phyloP scores from a whole-genome alignment of 2,113 vertebrate species.

The Plectropomus leopardus region DNA sequence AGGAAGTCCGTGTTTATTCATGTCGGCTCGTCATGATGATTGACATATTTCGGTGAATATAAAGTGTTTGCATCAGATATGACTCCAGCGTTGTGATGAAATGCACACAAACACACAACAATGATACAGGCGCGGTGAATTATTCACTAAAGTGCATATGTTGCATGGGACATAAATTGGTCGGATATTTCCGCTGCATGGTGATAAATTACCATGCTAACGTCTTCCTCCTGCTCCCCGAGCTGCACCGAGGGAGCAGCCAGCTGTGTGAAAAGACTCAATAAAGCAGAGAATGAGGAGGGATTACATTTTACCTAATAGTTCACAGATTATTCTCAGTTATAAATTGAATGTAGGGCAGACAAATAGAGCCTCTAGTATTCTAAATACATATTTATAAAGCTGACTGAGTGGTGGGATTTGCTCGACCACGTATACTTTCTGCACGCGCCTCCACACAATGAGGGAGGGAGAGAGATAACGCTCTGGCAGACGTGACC shows the following conservation, averaged over 20 bases:
- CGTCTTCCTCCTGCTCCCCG: background rate
- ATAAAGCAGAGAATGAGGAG: constrained; percentile 46
- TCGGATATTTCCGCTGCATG: background rate
- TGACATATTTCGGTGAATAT: background rate
- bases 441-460: constrained; percentile 20
- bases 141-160: background rate
- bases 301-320: constrained; percentile 62
- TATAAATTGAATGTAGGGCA: constrained; percentile 61
- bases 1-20: background rate
- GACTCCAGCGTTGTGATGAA: background rate
- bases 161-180: background rate
- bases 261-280: constrained; percentile 38
- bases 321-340: constrained; percentile 65
- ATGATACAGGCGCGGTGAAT: background rate
- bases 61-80: too few species aligned
- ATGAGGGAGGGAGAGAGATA: constrained; percentile 2
- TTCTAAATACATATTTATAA: constrained; percentile 67
- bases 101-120: background rate
- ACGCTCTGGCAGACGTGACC: constrained; percentile 38
- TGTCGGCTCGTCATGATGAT: background rate
- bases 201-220: constrained; percentile 14
- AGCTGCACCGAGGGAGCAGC: background rate
- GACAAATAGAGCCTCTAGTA: constrained; percentile 53
- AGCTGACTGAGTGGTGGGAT: constrained; percentile 53
- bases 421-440: constrained; percentile 44